These are phyloP conservation scores for Asteroscopus sphinx DNA, from an alignment of 2,888 invertebrate genomes.

Conservation along the genomic window DNA sequence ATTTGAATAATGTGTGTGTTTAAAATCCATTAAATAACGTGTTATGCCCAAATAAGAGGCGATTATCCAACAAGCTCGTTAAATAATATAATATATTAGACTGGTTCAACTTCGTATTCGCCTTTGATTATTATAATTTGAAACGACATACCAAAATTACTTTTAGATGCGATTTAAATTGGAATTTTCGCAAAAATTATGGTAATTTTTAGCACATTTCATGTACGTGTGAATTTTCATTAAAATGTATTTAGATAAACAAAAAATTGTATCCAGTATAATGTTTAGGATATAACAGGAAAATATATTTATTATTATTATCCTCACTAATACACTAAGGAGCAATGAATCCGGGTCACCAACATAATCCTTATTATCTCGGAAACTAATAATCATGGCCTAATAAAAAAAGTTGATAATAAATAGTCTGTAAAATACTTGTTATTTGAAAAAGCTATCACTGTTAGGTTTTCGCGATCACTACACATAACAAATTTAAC, in stretches of 20 bases:
- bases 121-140: constrained; percentile 35
- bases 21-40: constrained; percentile 63
- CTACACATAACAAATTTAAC: too few species aligned
- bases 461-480: too few species aligned
- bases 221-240: background rate
- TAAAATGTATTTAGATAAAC: background rate
- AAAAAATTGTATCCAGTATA: too few species aligned
- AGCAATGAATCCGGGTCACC: too few species aligned
- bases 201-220: constrained; percentile 21
- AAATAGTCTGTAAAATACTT: too few species aligned
- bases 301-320: background rate
- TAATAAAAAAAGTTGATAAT: too few species aligned
- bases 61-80: constrained; percentile 59
- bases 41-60: constrained; percentile 61
- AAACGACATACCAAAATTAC: constrained; percentile 23
- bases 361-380: too few species aligned
- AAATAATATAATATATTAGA: constrained; percentile 53
- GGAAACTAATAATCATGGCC: too few species aligned
- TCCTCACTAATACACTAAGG: too few species aligned
- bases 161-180: constrained; percentile 25
- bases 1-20: constrained; percentile 61
- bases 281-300: constrained; percentile 1
- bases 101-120: constrained; percentile 45
- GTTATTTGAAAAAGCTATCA: too few species aligned
- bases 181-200: constrained; percentile 23